phyloP scores from a whole-genome alignment of 2,113 vertebrate genomes.

The Sialia sialis region DNA sequence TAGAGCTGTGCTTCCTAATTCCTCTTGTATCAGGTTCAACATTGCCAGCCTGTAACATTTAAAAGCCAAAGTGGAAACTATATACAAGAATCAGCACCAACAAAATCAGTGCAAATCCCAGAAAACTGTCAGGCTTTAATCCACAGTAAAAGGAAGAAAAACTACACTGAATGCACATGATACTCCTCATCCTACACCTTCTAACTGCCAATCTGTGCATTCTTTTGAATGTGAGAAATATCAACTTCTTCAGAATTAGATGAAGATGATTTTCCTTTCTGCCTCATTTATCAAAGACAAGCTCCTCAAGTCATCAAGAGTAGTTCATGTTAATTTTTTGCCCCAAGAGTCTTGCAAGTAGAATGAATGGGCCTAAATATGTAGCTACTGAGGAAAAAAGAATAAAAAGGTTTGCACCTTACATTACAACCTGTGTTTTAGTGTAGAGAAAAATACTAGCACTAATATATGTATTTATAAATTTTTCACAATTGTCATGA shows the following conservation, averaged over 20 bases:
- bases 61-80: background rate
- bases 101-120: background rate
- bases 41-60: background rate
- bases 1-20: background rate
- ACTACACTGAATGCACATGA: background rate
- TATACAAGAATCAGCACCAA: background rate
- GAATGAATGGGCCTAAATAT: background rate
- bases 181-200: background rate
- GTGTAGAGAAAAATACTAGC: background rate
- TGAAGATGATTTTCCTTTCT: background rate
- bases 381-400: background rate
- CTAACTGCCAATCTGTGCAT: background rate
- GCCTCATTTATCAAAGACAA: background rate
- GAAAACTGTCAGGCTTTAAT: background rate
- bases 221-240: background rate
- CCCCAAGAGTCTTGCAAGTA: background rate
- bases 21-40: background rate
- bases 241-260: background rate
- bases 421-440: background rate
- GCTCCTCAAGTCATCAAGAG: background rate
- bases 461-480: background rate
- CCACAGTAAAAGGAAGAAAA: background rate
- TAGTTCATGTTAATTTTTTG: background rate
- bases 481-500: background rate
- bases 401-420: background rate